Evolutionary conservation across 2,888 invertebrate species (phyloP).

Genomic region (Tromatobia lineatoria): DNA sequence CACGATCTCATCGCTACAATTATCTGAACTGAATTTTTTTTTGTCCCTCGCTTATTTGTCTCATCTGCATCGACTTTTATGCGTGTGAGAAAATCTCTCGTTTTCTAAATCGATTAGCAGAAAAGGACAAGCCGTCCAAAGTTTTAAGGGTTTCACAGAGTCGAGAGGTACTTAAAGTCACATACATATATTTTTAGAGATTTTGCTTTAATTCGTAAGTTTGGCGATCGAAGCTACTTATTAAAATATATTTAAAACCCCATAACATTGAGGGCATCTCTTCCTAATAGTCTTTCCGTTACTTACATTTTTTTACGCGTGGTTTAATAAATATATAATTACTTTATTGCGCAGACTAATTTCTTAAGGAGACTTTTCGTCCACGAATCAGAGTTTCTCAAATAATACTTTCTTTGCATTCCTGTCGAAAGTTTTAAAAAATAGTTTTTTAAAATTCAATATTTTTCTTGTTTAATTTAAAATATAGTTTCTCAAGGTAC

Average conservation of each 20-base stretch:
- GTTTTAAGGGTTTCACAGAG: constrained; percentile 34
- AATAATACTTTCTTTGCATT: background rate
- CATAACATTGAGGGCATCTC: constrained; percentile 37
- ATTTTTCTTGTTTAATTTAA: constrained; percentile 1
- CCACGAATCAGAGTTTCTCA: background rate
- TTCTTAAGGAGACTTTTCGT: background rate
- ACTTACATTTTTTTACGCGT: background rate
- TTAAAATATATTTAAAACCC: background rate
- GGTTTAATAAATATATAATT: background rate
- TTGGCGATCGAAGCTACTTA: background rate
- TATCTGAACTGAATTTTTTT: background rate
- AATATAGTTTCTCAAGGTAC: too few species aligned
- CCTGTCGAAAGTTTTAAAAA: background rate
- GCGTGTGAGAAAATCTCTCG: background rate
- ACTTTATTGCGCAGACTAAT: background rate
- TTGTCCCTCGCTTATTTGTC: background rate
- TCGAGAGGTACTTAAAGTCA: constrained; percentile 51
- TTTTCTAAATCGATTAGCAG: constrained; percentile 11
- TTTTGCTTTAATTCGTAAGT: background rate
- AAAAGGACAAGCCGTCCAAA: constrained; percentile 64
- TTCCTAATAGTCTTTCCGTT: constrained; percentile 43
- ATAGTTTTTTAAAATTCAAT: background rate
- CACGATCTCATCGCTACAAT: constrained; percentile 55
- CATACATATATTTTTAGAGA: constrained; percentile 10
- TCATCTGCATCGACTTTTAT: background rate